phyloP scores from a whole-genome alignment of 2,113 vertebrate species.

The Silurus glanis region DNA sequence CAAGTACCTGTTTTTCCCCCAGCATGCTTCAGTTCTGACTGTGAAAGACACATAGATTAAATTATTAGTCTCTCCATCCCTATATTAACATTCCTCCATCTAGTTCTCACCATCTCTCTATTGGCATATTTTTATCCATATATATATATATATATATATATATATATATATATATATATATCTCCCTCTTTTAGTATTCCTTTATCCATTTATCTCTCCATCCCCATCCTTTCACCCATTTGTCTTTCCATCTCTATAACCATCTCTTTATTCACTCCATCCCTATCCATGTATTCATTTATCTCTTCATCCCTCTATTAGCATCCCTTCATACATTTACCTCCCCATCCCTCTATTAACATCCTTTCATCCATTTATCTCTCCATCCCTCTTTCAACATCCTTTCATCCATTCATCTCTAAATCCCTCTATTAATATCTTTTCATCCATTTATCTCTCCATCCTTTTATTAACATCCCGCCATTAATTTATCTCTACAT shows the following conservation, averaged over 20 bases:
- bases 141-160: too few species aligned
- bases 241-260: neutral
- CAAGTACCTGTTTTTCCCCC: conserved; percentile 6
- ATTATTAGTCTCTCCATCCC: neutral
- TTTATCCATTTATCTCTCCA: neutral
- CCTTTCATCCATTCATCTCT: neutral
- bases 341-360: too few species aligned
- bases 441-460: neutral
- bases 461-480: neutral
- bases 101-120: neutral
- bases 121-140: neutral
- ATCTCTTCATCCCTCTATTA: too few species aligned
- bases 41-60: neutral
- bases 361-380: neutral
- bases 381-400: neutral
- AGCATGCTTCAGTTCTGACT: neutral
- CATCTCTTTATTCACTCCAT: neutral
- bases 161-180: too few species aligned
- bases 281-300: neutral
- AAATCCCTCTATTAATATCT: neutral
- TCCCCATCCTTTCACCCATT: neutral
- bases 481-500: neutral
- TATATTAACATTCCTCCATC: neutral
- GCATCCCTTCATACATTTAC: too few species aligned
- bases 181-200: too few species aligned